A percentile compares a stretch with the other conserved stretches of the same genome.
Evolutionary conservation across 2,113 vertebrate genomes (phyloP).

Genomic region (Furnarius figulus): DNA sequence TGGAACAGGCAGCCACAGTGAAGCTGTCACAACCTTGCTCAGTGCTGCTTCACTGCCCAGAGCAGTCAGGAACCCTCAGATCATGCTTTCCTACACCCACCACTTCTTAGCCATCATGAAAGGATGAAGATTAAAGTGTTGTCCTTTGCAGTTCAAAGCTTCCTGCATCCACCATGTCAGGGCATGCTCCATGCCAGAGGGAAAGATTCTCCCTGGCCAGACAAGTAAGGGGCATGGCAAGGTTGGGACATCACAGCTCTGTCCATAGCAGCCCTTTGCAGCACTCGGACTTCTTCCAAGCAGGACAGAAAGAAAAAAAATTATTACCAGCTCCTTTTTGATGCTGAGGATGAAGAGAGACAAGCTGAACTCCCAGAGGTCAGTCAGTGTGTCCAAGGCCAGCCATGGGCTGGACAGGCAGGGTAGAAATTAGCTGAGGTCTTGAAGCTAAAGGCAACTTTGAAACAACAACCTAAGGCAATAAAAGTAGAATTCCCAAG

Average conservation of each 20-base stretch:
- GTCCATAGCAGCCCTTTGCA: neutral
- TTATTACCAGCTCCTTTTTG: neutral
- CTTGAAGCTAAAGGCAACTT: neutral
- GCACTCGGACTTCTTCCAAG: neutral
- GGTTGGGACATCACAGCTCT: neutral
- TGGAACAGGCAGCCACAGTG: neutral
- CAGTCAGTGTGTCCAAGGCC: neutral
- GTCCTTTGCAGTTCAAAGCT: neutral
- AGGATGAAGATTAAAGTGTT: neutral
- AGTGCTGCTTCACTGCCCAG: neutral
- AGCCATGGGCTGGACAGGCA: neutral
- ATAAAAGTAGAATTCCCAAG: neutral
- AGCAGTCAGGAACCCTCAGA: neutral
- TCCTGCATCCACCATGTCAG: neutral
- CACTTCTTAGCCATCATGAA: neutral
- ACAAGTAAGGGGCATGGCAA: neutral
- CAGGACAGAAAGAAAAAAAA: neutral
- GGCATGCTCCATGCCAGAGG: accelerated
- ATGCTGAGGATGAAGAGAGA: neutral
- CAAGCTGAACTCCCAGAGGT: neutral
- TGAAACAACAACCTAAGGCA: neutral
- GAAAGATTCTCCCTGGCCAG: neutral
- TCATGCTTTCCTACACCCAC: neutral
- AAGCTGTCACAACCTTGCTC: neutral
- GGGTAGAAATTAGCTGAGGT: neutral